Base-by-base conservation (phyloP, 1,140 invertebrate genomes). In the Apis dorsata region DNA sequence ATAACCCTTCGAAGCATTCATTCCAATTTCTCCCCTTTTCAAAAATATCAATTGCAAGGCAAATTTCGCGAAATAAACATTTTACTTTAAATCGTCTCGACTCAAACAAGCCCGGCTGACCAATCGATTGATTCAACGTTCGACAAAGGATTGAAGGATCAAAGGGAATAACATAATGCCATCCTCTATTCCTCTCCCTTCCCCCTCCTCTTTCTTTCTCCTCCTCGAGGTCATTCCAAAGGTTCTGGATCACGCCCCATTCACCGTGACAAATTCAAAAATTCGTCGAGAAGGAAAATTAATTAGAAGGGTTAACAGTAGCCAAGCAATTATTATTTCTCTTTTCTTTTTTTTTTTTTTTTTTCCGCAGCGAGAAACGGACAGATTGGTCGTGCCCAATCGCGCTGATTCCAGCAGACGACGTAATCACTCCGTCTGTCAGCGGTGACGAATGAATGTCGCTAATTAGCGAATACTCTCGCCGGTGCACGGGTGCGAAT, bases 391-490 rank as follows among this genome's bases (percentile, higher is more conserved):
- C 66, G 81, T 79, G 81, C 75, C 81, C 75, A 83, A 83, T 83
- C 81, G 81, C 76, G 76, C 81, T 83, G 81, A 83, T 79, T 83
- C 85, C 84, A 85, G 85, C 86, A 87, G 88, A 88, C 85, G 87
- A 91, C 89, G 90, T 91, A 91, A 92, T 92, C 90, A 91, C 90
- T 90, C 85, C 89, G 85, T 89, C 90, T 92, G 91, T 91, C 88
- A 86, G 88, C 85, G 73, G 86, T 90, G 88, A 91, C 86, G 90
- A 92, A 91, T 89, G 90, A 92, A 90, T 91, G 88, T 89, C 89
- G 91, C 89, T 91, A 92, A 92, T 91, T 92, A 92, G 90, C 90
- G 88, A 88, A 84, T 86, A 87, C 86, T 88, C 85, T 87, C 79
- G 69, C 79, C 65, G 79, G 57, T 71, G 59, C 78, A 68, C 71